Base-by-base conservation (phyloP, 2,113 vertebrate species). In the Accipiter cooperii region DNA sequence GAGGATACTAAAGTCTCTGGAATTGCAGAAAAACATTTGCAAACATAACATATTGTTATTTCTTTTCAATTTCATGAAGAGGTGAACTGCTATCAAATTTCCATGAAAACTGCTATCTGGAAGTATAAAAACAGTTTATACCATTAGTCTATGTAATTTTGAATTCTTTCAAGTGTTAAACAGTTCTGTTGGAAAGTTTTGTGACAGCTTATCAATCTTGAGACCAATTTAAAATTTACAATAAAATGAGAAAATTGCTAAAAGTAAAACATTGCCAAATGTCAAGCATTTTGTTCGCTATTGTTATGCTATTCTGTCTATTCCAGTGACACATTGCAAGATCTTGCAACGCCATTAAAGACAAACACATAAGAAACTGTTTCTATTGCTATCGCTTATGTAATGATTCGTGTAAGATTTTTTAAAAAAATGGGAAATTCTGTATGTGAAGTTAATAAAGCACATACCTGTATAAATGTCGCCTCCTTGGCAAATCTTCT, bases 401-500 rank as follows among this genome's bases (percentile, higher is more conserved):
- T 17, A 81, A 64, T n/a, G 47, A 66, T 25, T 74, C 0, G 0
- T 15, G 3, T 20, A 60, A 60, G 64, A 49, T 0, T 44, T 34
- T 0, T 44, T 34, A 54, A 90, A 86, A 77, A 54, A 90, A 31
- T 13, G 15, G 31, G 36, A 89, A 87, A 61, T 69, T 76, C 54
- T 83, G 21, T 17, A 28, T 13, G 33, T 55, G 54, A 66, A 74
- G 21, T 55, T 47, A 63, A 1, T 38, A 77, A 79, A 79, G 36
- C 38, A 70, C 87, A 57, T 75, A 99, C 99, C 99, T 99, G 98
- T 99, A 99, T 65, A 99, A 97, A 42, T 99, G 99, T n/a, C 99
- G 97, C 58, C 98, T 97, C 71, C 98, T 99, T 1, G 99, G 99
- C 29, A 98, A 98, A 38, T 99, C 99, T 94, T 99, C 99, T 2